These are phyloP conservation scores for Hydra vulgaris DNA, from an alignment of 30 jellyfish, hydroid and myxozoan species.

Conservation along the genomic window DNA sequence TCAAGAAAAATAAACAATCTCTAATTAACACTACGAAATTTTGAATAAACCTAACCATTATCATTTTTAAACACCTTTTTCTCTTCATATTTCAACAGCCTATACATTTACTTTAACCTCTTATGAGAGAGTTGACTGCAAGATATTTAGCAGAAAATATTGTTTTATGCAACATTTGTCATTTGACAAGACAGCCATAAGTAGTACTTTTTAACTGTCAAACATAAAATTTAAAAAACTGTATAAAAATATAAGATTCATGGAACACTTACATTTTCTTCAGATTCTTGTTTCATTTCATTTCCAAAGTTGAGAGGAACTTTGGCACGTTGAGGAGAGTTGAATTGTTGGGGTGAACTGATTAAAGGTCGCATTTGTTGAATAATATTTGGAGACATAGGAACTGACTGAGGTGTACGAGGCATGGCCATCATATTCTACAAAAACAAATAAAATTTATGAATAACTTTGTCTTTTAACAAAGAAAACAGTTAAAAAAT, in stretches of 20 bases:
- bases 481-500: background rate
- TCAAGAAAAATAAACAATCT: background rate
- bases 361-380: constrained; percentile 14
- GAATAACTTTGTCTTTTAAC: no score
- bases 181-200: no score
- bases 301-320: background rate
- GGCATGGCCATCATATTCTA: constrained; percentile 29
- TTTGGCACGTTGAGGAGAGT: constrained; percentile 36
- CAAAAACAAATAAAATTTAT: background rate
- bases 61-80: background rate
- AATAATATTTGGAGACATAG: constrained; percentile 16
- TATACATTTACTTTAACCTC: constrained; percentile 35
- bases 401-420: constrained; percentile 21
- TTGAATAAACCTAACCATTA: background rate
- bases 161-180: no score
- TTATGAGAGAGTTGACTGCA: constrained; percentile 53
- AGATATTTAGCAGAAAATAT: background rate
- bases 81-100: background rate
- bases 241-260: background rate
- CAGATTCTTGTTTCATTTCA: constrained; percentile 12
- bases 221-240: no score
- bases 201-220: no score
- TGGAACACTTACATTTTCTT: constrained; percentile 19
- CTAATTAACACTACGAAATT: background rate
- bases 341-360: constrained; percentile 19